Evolutionary conservation across 2,797 vertebrate genomes (phyloP).

Genomic region (Cichlasoma orientale): DNA sequence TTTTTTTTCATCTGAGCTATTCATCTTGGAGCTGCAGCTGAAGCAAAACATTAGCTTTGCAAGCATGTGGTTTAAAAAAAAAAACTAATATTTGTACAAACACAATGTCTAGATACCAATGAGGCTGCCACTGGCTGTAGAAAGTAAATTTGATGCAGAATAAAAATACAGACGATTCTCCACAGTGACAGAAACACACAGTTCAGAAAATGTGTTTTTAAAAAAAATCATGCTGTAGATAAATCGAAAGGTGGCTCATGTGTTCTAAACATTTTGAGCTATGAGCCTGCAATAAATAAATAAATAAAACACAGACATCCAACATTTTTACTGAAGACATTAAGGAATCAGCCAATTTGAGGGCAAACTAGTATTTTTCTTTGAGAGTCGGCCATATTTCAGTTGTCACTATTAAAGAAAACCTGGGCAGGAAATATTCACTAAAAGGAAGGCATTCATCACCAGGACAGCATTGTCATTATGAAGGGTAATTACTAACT

Average conservation of each 20-base stretch:
- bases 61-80: conserved; percentile 11
- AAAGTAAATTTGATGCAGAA: conserved; percentile 14
- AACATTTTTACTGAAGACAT: neutral
- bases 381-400: conserved; percentile 8
- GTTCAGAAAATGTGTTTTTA: conserved; percentile 1
- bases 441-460: conserved; percentile 44
- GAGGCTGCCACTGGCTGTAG: conserved; percentile 30
- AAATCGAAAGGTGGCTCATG: neutral
- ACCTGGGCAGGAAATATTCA: conserved; percentile 39
- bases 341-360: conserved; percentile 4
- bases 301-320: neutral
- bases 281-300: neutral
- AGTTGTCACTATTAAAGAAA: conserved; percentile 42
- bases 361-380: conserved; percentile 20
- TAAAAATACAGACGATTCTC: conserved; percentile 16
- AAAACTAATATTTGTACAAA: conserved; percentile 50
- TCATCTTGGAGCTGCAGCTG: conserved; percentile 32
- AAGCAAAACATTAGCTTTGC: conserved; percentile 49
- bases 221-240: neutral
- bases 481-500: neutral
- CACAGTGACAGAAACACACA: neutral
- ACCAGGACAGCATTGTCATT: conserved; percentile 44
- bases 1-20: conserved; percentile 36
- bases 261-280: neutral
- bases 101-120: conserved; percentile 38